These are phyloP conservation scores for Euclidia mi DNA, from an alignment of 2,888 invertebrate species.

Conservation along the genomic window DNA sequence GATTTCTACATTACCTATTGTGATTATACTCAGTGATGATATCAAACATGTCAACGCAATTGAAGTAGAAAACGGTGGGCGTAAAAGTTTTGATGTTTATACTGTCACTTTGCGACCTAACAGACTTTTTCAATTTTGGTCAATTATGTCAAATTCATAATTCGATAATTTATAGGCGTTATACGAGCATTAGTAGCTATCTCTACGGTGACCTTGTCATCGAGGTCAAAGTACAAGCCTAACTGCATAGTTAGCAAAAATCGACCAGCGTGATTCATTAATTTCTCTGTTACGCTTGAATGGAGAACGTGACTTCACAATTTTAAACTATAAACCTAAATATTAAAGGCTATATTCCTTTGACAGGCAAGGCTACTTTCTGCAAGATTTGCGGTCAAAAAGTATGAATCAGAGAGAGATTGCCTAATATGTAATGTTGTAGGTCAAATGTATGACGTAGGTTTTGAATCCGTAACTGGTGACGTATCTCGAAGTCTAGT, in stretches of 20 bases:
- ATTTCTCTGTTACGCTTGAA: constrained; percentile 66
- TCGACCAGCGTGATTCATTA: constrained; percentile 72
- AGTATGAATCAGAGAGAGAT: constrained; percentile 65
- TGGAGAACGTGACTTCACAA: constrained; percentile 37
- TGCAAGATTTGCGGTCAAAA: constrained; percentile 27
- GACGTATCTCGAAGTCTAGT: constrained; percentile 16
- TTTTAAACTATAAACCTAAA: constrained; percentile 38
- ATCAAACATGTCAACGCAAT: too few species aligned
- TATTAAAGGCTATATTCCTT: neutral
- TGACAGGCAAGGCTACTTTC: constrained; percentile 21
- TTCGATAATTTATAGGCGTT: neutral
- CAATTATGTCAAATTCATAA: too few species aligned
- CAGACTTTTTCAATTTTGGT: too few species aligned
- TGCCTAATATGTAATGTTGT: constrained; percentile 63
- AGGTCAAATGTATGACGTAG: constrained; percentile 66
- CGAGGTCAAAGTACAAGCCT: constrained; percentile 5
- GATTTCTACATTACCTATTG: too few species aligned
- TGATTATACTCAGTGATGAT: too few species aligned
- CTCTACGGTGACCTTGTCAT: constrained; percentile 34
- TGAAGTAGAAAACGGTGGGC: too few species aligned
- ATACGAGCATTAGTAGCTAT: constrained; percentile 11
- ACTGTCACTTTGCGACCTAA: too few species aligned
- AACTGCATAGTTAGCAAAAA: constrained; percentile 45
- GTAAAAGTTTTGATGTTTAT: too few species aligned
- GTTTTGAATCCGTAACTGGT: constrained; percentile 44